These are phyloP conservation scores for Gymnothorax reevesii DNA, from an alignment of 2,797 vertebrate species.

Conservation along the genomic window DNA sequence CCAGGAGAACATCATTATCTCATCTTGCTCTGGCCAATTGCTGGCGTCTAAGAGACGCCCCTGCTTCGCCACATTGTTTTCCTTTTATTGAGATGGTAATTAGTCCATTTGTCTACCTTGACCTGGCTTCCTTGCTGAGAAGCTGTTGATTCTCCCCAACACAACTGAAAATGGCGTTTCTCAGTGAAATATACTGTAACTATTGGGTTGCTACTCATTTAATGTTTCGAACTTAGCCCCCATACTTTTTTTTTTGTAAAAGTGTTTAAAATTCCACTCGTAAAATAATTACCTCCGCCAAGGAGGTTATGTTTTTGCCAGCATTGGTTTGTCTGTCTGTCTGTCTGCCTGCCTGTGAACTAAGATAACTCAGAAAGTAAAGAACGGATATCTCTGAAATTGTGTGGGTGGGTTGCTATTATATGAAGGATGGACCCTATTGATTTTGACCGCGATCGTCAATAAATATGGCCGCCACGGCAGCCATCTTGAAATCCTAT, in stretches of 20 bases:
- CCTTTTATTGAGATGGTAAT: conserved; percentile 26
- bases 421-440: no score
- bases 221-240: not conserved
- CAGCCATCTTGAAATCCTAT: no score
- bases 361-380: no score
- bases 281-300: no score
- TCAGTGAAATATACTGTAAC: not conserved
- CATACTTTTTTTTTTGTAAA: not conserved
- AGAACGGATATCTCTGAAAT: no score
- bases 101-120: conserved; percentile 10
- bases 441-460: no score
- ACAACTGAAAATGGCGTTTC: not conserved
- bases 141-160: not conserved
- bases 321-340: no score
- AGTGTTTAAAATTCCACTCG: not conserved
- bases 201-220: not conserved
- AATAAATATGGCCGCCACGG: no score
- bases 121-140: not conserved
- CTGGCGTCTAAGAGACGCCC: not conserved
- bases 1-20: not conserved
- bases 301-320: no score
- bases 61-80: not conserved
- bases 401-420: no score
- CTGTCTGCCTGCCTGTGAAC: no score
- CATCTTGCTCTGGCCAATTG: not conserved